Conservation (phyloP, 1,140 invertebrate species). For the Pygmarrhopalites habei region DNA sequence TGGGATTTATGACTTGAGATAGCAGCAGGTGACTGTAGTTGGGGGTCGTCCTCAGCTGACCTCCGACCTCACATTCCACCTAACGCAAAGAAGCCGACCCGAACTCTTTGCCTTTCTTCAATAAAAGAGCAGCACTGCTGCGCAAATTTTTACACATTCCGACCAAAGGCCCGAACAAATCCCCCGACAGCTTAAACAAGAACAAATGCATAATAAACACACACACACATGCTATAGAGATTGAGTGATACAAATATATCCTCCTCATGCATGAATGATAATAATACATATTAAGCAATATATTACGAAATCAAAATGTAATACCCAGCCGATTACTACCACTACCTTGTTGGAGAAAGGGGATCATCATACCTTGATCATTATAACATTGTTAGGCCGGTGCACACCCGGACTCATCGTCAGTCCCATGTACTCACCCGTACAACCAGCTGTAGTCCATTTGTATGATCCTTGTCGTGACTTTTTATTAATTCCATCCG, state of each 20-base stretch:
- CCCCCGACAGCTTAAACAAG: background rate
- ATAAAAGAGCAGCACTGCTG: constrained; percentile 29
- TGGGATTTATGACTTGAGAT: constrained; percentile 38
- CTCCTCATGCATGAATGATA: background rate
- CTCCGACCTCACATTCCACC: constrained; percentile 37
- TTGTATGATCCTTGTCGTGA: constrained; percentile 28
- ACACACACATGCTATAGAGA: too few species aligned
- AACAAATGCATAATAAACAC: too few species aligned
- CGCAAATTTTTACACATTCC: constrained; percentile 40
- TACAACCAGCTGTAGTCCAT: constrained; percentile 13
- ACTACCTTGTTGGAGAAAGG: too few species aligned
- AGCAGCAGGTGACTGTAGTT: constrained; percentile 37
- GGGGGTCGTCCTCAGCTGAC: constrained; percentile 36
- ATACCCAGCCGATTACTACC: constrained; percentile 4
- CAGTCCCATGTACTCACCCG: too few species aligned
- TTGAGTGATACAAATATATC: too few species aligned
- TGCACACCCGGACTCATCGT: too few species aligned
- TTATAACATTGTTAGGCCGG: too few species aligned
- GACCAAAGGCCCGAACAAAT: background rate
- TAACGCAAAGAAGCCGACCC: constrained; percentile 33
- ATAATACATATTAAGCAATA: background rate
- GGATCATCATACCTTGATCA: too few species aligned
- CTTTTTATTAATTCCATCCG: constrained; percentile 36
- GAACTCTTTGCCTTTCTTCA: background rate
- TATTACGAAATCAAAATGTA: background rate